phyloP scores from a whole-genome alignment of 2,888 invertebrate genomes.

The Scaptomyza caliginosa region DNA sequence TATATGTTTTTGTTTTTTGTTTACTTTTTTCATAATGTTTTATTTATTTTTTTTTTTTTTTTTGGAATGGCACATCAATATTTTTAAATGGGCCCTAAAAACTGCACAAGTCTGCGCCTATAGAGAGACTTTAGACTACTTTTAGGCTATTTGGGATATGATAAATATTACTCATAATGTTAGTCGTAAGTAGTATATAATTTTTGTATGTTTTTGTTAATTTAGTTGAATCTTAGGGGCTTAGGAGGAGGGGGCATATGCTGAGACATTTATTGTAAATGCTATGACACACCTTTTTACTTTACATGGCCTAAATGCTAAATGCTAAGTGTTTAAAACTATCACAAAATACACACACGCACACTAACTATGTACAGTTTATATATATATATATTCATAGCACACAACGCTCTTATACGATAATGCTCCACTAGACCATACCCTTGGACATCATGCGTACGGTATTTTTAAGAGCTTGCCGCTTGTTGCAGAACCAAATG shows the following conservation, averaged over 20 bases:
- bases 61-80: constrained; percentile 82
- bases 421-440: constrained; percentile 86
- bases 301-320: constrained; percentile 77
- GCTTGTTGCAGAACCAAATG: constrained; percentile 99
- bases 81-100: constrained; percentile 69
- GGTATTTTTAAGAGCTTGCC: constrained; percentile 99
- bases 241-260: constrained; percentile 21
- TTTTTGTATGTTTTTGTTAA: constrained; percentile 4
- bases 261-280: constrained; percentile 62
- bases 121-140: constrained; percentile 57
- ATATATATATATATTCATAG: constrained; percentile 12
- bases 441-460: constrained; percentile 97
- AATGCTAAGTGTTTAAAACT: constrained; percentile 65
- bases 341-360: constrained; percentile 63
- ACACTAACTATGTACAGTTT: constrained; percentile 44
- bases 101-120: constrained; percentile 54
- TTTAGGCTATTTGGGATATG: constrained; percentile 78
- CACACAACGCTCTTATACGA: not conserved
- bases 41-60: constrained; percentile 23
- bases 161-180: constrained; percentile 57
- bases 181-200: constrained; percentile 28
- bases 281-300: constrained; percentile 82
- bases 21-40: constrained; percentile 19
- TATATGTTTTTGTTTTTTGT: constrained; percentile 17
- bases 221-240: not conserved